phyloP scores from a whole-genome alignment of 2,888 invertebrate species.

The Hylaea fasciaria region DNA sequence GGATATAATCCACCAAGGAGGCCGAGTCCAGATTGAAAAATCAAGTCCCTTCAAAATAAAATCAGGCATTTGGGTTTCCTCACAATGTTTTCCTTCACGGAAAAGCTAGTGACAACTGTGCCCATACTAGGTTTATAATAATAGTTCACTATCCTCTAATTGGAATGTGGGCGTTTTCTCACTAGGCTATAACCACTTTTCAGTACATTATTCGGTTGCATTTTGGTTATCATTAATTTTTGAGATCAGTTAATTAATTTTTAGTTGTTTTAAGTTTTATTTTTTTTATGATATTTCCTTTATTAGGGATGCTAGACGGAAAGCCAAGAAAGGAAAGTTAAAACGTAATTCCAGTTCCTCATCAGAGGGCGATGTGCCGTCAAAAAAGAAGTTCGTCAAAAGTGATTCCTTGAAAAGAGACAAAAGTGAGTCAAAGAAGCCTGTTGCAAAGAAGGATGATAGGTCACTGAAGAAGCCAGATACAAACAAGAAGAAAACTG shows the following conservation, averaged over 20 bases:
- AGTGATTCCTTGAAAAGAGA: conserved; percentile 70
- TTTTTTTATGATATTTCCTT: conserved; percentile 7
- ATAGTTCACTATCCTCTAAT: no score
- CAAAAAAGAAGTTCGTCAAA: conserved; percentile 83
- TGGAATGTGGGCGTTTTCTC: no score
- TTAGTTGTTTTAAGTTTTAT: conserved; percentile 15
- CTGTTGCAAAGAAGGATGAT: conserved; percentile 73
- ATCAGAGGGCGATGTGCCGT: conserved; percentile 86
- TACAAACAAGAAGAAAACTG: conserved; percentile 65
- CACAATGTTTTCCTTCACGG: no score
- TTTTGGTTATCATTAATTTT: not conserved
- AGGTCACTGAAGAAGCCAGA: conserved; percentile 73
- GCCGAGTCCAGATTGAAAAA: no score
- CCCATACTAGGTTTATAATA: no score
- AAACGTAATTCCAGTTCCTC: conserved; percentile 87
- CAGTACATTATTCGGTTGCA: no score
- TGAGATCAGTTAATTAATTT: not conserved
- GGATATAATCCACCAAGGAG: no score
- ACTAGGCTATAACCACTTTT: no score
- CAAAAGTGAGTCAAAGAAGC: conserved; percentile 78
- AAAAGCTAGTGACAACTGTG: no score
- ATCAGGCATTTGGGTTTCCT: no score
- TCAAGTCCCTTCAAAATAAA: no score
- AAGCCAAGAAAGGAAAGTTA: conserved; percentile 80
- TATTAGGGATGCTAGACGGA: conserved; percentile 78